Conservation (phyloP, 2,113 vertebrate genomes). For the Hucho hucho region DNA sequence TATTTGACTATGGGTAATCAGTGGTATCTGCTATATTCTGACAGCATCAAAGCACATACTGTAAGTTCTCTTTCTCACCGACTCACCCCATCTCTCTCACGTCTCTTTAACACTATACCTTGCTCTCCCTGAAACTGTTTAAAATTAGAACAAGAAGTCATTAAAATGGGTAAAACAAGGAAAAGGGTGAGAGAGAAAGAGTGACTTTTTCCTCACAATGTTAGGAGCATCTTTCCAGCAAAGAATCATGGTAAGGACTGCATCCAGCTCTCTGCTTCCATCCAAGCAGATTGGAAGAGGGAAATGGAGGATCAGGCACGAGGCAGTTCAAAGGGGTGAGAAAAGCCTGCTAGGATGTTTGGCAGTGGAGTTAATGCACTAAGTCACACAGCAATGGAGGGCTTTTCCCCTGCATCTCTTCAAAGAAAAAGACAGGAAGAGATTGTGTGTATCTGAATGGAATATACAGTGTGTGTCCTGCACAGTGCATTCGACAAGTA, state of each 20-base stretch:
- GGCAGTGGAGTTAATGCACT: conserved; percentile 63
- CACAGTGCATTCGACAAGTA: neutral
- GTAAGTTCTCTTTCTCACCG: conserved; percentile 18
- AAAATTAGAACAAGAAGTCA: conserved; percentile 49
- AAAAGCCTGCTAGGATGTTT: conserved; percentile 58
- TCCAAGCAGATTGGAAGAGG: conserved; percentile 8
- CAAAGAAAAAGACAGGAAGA: conserved; percentile 37
- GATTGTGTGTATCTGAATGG: neutral
- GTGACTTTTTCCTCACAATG: neutral
- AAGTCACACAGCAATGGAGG: conserved; percentile 48
- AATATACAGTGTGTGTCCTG: neutral
- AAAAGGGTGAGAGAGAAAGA: conserved; percentile 35
- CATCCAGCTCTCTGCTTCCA: conserved; percentile 3
- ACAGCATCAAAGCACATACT: conserved; percentile 33
- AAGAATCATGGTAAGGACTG: neutral
- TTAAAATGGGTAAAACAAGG: conserved; percentile 56
- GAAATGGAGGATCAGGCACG: conserved; percentile 25
- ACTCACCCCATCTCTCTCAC: conserved; percentile 26
- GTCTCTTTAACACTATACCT: conserved; percentile 42
- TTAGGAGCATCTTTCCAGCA: neutral
- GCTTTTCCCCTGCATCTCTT: conserved; percentile 49
- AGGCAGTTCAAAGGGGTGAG: conserved; percentile 59
- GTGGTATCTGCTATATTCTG: conserved; percentile 32
- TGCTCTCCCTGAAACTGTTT: conserved; percentile 43
- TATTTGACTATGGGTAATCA: conserved; percentile 43